A percentile compares a stretch with the other conserved stretches of the same genome.
Conservation (phyloP, 2,888 invertebrate species). For the Polymixis flavicincta region DNA sequence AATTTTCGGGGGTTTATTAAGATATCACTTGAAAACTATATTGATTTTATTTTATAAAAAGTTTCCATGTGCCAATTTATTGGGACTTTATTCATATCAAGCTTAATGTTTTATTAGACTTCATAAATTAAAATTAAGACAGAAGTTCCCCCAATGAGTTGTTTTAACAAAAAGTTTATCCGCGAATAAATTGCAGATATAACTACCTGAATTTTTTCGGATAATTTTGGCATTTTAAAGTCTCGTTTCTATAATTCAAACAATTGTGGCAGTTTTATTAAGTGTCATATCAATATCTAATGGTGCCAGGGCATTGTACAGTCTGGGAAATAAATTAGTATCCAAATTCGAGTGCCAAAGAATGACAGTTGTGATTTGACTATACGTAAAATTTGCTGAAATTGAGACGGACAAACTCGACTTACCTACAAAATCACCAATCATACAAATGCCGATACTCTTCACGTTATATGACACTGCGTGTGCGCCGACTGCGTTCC, state of each 20-base stretch:
- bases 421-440: constrained; percentile 92
- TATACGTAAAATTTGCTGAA: neutral
- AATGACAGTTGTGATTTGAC: neutral
- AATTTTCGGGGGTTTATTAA: neutral
- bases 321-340: neutral
- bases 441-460: constrained; percentile 92
- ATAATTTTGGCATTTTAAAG: neutral
- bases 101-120: neutral
- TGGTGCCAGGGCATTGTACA: neutral
- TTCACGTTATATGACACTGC: constrained; percentile 91
- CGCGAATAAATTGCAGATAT: neutral
- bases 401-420: too few relatives aligned
- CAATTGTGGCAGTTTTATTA: neutral
- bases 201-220: neutral
- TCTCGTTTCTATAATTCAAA: neutral
- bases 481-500: constrained; percentile 93
- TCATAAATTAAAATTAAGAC: constrained; percentile 11
- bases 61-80: neutral
- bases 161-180: neutral
- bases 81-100: constrained; percentile 13
- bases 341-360: neutral
- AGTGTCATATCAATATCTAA: neutral
- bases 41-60: neutral
- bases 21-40: neutral
- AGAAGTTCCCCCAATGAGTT: neutral